Evolutionary conservation across 2,113 vertebrate genomes (phyloP).

Genomic region (Callaeas wilsoni): DNA sequence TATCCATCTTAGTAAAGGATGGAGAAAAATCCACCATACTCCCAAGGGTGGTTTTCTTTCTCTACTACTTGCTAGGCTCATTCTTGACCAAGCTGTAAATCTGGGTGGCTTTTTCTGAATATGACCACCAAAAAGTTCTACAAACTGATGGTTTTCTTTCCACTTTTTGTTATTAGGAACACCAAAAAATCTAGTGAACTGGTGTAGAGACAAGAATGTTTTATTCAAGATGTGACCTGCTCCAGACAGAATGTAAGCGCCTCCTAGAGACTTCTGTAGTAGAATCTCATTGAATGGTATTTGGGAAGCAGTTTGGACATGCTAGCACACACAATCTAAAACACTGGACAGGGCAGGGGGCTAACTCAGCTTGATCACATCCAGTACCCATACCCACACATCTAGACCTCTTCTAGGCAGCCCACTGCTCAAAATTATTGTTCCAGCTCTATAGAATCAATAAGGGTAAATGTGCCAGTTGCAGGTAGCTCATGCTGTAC

Average conservation of each 20-base stretch:
- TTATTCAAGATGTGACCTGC: rapidly evolving
- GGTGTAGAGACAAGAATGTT: not conserved
- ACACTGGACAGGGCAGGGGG: not conserved
- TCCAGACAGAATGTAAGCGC: not conserved
- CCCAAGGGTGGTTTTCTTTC: not conserved
- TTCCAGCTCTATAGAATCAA: not conserved
- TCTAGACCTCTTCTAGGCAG: not conserved
- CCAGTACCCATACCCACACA: too few species aligned
- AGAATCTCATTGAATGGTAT: not conserved
- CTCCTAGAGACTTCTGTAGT: not conserved
- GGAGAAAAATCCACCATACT: not conserved
- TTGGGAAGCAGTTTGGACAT: not conserved
- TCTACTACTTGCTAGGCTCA: not conserved
- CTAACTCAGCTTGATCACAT: not conserved
- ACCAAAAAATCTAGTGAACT: not conserved
- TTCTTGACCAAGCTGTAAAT: not conserved
- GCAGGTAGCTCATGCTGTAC: not conserved
- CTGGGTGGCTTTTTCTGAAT: not conserved
- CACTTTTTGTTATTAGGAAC: not conserved
- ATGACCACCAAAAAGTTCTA: not conserved
- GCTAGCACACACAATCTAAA: not conserved
- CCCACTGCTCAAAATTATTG: not conserved
- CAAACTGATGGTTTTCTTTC: not conserved
- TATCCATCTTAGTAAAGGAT: not conserved
- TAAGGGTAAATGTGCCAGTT: not conserved